Conservation (phyloP, 2,113 vertebrate species). For the Orientallactaga bullata region DNA sequence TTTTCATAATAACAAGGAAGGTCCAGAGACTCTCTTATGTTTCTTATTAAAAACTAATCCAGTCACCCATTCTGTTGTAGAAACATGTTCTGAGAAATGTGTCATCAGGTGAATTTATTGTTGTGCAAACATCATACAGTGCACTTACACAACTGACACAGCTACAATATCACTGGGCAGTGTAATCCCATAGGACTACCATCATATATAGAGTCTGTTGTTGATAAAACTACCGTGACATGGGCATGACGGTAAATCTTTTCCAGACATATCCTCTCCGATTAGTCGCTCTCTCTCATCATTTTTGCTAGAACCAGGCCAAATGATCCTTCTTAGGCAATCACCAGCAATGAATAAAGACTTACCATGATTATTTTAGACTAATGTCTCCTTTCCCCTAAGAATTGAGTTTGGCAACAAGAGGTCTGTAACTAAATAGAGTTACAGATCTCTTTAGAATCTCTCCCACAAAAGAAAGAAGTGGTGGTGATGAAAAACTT, state of each 20-base stretch:
- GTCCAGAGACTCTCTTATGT: background rate
- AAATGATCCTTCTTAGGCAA: background rate
- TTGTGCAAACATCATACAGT: background rate
- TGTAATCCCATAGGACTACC: background rate
- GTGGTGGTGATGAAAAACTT: background rate
- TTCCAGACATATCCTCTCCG: background rate
- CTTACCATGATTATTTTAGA: background rate
- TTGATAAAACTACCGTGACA: background rate
- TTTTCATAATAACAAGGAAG: background rate
- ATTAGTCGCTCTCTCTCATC: background rate
- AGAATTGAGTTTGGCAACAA: background rate
- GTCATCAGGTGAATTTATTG: background rate
- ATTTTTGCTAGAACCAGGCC: background rate
- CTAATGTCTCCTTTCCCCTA: background rate
- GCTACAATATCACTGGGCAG: background rate
- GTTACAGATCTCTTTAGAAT: background rate
- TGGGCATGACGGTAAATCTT: background rate
- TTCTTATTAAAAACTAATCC: constrained; percentile 5
- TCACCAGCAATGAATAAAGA: background rate
- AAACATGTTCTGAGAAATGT: background rate
- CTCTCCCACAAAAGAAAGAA: background rate
- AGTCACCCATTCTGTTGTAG: background rate
- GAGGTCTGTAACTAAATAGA: background rate
- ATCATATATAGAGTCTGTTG: too few species aligned
- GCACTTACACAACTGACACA: background rate